Base-by-base conservation (phyloP, 2,797 vertebrate species). In the Sciurus vulgaris region DNA sequence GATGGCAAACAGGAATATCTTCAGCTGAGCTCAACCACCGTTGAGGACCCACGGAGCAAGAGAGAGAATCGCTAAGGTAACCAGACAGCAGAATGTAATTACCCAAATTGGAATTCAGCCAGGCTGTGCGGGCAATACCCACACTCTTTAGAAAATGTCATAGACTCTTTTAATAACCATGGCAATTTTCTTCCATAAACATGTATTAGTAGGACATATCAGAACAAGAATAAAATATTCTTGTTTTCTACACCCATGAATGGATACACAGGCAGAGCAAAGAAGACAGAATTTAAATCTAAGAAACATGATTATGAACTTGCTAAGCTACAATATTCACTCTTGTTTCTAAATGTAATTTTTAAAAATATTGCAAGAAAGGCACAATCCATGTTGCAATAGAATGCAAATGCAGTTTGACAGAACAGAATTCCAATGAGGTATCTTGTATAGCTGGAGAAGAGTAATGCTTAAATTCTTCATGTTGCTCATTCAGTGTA, bases 151-250 rank as follows among this genome's bases (percentile, higher is more conserved):
- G 95, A 97, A 96, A 97, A 97, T 96, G 95, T 95, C 95, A 96
- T 47, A 96, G 93, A 96, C 93, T 97, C 96, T 96, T 96, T 97
- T 97, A 97, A 97, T 98, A 96, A 95, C 97, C 92, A 93, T 92
- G 94, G 94, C 94, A 97, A 96, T 97, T 97, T 97, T 96, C 93
- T 94, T 97, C 93, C 94, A 97, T 93, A 97, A 97, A 95, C 97
- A 96, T 91, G 91, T 96, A 97, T 97, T 97, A 97, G 93, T 70
- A 86, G 96, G 91, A 97, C 89, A 91, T 97, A 97, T 82, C 79
- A 93, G 95, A 96, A 91, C 56, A 91, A 95, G 93, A 96, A 94
- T 96, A 96, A 96, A 96, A 96, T 96, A 97, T 96, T 93, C 94
- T 96, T 97, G 81, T 95, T 96, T 97, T 97, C 93, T 93, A 95